phyloP scores from a whole-genome alignment of 23 tunicate genomes.

The Ciona savignyi region DNA sequence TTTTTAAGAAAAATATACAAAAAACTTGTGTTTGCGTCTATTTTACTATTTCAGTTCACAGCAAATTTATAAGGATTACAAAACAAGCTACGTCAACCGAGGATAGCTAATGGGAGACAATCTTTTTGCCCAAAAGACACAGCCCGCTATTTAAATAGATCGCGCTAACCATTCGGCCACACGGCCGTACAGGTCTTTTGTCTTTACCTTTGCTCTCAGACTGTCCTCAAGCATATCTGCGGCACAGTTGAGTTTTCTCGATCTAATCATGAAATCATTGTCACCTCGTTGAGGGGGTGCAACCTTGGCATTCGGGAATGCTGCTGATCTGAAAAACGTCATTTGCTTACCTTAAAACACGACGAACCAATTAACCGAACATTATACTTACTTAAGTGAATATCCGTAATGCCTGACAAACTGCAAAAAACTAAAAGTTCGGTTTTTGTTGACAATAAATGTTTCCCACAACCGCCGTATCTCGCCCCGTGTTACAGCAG shows the following conservation, averaged over 20 bases:
- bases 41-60: too few relatives aligned
- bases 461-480: conserved; percentile 84
- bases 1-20: too few relatives aligned
- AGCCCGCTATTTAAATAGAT: too few relatives aligned
- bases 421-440: conserved; percentile 72
- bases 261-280: conserved; percentile 92
- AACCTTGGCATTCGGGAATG: conserved; percentile 94
- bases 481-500: conserved; percentile 83
- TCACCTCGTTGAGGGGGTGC: conserved; percentile 97
- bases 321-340: conserved; percentile 66
- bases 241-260: conserved; percentile 84
- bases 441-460: conserved; percentile 84
- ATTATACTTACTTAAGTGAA: conserved; percentile 67
- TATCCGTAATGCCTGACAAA: conserved; percentile 93
- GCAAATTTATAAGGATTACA: too few relatives aligned
- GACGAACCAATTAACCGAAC: too few relatives aligned
- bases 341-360: too few relatives aligned
- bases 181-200: too few relatives aligned
- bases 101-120: too few relatives aligned
- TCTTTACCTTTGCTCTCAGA: conserved; percentile 82
- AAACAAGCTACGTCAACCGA: too few relatives aligned
- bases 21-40: too few relatives aligned
- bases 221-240: conserved; percentile 89
- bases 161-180: too few relatives aligned
- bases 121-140: too few relatives aligned